phyloP scores from a whole-genome alignment of 2,888 invertebrate genomes.

The Heliconius cydno region DNA sequence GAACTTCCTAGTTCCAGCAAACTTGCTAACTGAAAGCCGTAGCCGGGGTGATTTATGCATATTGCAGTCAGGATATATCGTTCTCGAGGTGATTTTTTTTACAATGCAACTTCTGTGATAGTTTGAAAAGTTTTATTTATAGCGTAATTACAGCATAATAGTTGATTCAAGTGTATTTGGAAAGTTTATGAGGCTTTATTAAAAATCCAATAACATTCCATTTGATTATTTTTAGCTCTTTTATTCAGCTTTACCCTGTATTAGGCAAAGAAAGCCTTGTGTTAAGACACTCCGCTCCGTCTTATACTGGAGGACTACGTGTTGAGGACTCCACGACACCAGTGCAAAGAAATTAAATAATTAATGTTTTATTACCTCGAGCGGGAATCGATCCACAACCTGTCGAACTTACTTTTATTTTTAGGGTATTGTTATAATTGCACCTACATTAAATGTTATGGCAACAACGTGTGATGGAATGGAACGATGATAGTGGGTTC shows the following conservation, averaged over 20 bases:
- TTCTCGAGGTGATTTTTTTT: constrained; percentile 25
- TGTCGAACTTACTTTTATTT: too few species aligned
- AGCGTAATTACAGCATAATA: background rate
- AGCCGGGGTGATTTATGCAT: constrained; percentile 45
- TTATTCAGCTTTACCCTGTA: too few species aligned
- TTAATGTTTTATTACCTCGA: too few species aligned
- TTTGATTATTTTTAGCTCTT: too few species aligned
- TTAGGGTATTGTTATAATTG: background rate
- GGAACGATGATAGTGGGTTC: background rate
- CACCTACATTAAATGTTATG: too few species aligned
- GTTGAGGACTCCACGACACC: too few species aligned
- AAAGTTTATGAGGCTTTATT: background rate
- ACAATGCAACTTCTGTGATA: background rate
- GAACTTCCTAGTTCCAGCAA: constrained; percentile 42
- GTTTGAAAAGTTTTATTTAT: constrained; percentile 8
- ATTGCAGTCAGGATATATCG: constrained; percentile 27
- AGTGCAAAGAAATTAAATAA: too few species aligned
- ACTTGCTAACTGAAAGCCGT: constrained; percentile 41
- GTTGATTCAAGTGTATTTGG: background rate
- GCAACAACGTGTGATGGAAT: too few species aligned
- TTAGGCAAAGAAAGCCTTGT: too few species aligned
- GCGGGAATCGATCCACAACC: too few species aligned
- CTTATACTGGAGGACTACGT: too few species aligned
- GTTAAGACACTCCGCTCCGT: too few species aligned
- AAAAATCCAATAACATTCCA: background rate